Percentiles rank a stretch among this genome's conserved stretches.
phyloP scores from a whole-genome alignment of 2,113 vertebrate species.

The Marcusenius ussheri region DNA sequence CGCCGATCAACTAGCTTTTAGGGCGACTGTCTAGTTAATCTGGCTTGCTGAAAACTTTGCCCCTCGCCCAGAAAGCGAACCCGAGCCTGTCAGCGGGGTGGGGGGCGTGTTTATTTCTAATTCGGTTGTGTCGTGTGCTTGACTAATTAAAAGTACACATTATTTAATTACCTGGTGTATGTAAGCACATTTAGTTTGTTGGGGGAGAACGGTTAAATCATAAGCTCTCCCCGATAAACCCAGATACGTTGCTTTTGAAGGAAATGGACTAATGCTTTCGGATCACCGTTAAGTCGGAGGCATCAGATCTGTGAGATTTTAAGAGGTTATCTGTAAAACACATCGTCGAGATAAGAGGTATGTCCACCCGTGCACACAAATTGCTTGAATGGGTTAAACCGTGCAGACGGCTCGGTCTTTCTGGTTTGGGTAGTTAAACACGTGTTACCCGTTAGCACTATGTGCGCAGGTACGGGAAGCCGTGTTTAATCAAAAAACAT shows the following conservation, averaged over 20 bases:
- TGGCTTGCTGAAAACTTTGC: background rate
- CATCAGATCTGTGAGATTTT: background rate
- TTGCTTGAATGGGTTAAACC: background rate
- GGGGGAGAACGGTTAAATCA: background rate
- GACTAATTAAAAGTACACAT: background rate
- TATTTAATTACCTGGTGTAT: background rate
- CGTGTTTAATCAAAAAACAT: background rate
- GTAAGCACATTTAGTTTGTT: background rate
- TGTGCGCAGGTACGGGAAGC: background rate
- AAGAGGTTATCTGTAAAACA: background rate
- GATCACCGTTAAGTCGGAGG: background rate
- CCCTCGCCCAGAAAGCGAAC: background rate
- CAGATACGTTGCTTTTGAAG: background rate
- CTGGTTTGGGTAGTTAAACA: background rate
- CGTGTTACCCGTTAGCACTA: background rate
- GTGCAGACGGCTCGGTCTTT: background rate
- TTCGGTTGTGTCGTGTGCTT: background rate
- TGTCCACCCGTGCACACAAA: background rate
- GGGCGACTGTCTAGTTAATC: background rate
- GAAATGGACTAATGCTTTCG: background rate
- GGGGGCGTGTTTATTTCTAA: background rate
- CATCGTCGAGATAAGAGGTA: background rate
- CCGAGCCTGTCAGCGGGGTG: background rate
- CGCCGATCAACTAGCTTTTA: background rate
- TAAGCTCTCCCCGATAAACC: background rate